These are phyloP conservation scores for Hemitrygon akajei DNA, from an alignment of 2,797 vertebrate species.

Conservation along the genomic window DNA sequence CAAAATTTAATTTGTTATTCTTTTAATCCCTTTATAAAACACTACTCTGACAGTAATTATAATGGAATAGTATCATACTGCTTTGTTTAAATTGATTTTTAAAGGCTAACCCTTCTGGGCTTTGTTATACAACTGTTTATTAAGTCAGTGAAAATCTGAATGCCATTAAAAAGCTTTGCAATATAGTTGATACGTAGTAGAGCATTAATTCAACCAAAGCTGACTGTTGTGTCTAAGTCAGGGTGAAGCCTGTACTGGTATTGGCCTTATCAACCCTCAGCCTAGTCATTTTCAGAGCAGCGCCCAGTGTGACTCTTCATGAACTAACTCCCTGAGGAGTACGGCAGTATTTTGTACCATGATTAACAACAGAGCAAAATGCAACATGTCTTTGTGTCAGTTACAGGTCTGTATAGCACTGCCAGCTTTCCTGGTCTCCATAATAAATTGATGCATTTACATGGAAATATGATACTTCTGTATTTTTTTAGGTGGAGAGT, in stretches of 20 bases:
- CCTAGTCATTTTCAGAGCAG: background rate
- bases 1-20: constrained; percentile 24
- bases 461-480: background rate
- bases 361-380: background rate
- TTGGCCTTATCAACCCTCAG: background rate
- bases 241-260: background rate
- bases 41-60: constrained; percentile 30
- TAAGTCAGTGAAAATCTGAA: constrained; percentile 5
- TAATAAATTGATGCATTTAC: too few relatives aligned
- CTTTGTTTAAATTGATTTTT: constrained; percentile 32
- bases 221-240: background rate
- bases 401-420: background rate
- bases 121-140: constrained; percentile 22
- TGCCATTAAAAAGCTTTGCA: background rate
- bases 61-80: constrained; percentile 12
- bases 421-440: too few relatives aligned
- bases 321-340: background rate
- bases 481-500: too few relatives aligned
- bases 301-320: background rate
- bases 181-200: background rate
- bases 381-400: background rate
- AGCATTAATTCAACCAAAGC: background rate
- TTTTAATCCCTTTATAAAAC: constrained; percentile 20
- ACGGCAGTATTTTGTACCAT: background rate
- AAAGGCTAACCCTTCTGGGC: constrained; percentile 27